Base-by-base conservation (phyloP, 1,140 invertebrate species). In the Magallana ariakensis region DNA sequence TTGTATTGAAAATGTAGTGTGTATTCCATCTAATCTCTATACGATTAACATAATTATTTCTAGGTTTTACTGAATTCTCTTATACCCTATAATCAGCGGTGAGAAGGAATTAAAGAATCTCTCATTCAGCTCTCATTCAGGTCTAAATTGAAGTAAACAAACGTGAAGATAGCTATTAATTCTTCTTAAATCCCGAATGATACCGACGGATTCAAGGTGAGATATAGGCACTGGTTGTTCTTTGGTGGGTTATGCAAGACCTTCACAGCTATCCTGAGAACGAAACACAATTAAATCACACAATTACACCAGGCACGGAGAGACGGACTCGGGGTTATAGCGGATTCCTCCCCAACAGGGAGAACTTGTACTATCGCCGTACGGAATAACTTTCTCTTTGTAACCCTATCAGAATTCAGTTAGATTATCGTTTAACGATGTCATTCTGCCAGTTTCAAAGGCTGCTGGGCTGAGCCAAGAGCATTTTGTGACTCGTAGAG, bases 271-370 rank as follows among this genome's bases (percentile, higher is more conserved):
- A 70, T 70, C 62, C 19, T 22, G 22, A 26, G 62, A 19, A 19
- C 19, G 62, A 70, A 75, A 75, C 22, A 75, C 66, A 75, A 75
- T 75, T 75, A 75, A 26, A 19, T 75, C 66, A 70, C 19, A 70
- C 11, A 75, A 75, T 75, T 75, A 75, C 22, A 75, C 22, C 66
- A 19, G 13, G 66, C 66, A 4, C 22, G 19, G 22, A 10, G 66
- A 75, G 33, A 70, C 62, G 26, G 66, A 75, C 33, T 11, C 66
- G 2, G 11, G 66, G 15, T 19, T 13, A 75, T 4, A 75, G 22
- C 66, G 9, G 66, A 75, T 26, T 75, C 33, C 66, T 33, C 66
- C 66, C 66, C 22, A 75, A 9, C 66, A 75, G 66, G 11, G n/a
- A 60, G n/a, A 60, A 60, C 10, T 13, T 19, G 66, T 75, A 75